Evolutionary conservation across 2,888 invertebrate species (phyloP), one percentile per base, ranked within the genome.

Genomic region (Mystacides longicornis): DNA sequence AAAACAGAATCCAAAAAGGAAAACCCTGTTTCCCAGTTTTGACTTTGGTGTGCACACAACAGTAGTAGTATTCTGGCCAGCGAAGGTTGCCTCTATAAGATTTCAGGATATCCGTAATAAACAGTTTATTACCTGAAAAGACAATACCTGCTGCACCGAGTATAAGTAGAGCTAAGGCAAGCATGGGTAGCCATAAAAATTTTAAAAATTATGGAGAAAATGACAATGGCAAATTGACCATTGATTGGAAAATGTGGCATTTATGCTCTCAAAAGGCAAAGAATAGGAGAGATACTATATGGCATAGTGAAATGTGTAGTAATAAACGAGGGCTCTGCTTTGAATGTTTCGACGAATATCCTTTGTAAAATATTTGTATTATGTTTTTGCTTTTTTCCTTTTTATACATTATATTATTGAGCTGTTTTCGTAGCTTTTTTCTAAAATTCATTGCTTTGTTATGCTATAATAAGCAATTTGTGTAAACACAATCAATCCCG

Each of bases 151-250:
- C 27, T 27, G 11, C 27, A 31, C 49, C 11, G 11, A 27, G 27
- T 27, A 27, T 27, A 5, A 27, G 27, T 11, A 27, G 11, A 27
- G 27, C 7, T 7, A 5, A 5, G 5, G 7, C 5, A 27, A 27
- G 27, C 47, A 49, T 16, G 47, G 31, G 18, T 48, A n/a, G 27
- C 49, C n/a, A 21, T 54, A 23, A 54, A 54, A 22, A 33, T 22
- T 2, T 22, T 33, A 3, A 49, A 54, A 19, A 21, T 49, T 2
- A 49, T 31, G 23, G 37, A 54, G n/a, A 49, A 23, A 27, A 27
- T 11, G 27, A 27, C 5, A 27, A 27, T 7, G 27, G 27, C 5
- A 27, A 11, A 27, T 7, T 18, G 18, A 21, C n/a, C n/a, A n/a
- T n/a, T n/a, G n/a, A n/a, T 31, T 23, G 3, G 19, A 42, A 16